phyloP scores from a whole-genome alignment of 2,797 vertebrate genomes.

The Xenopus petersii region DNA sequence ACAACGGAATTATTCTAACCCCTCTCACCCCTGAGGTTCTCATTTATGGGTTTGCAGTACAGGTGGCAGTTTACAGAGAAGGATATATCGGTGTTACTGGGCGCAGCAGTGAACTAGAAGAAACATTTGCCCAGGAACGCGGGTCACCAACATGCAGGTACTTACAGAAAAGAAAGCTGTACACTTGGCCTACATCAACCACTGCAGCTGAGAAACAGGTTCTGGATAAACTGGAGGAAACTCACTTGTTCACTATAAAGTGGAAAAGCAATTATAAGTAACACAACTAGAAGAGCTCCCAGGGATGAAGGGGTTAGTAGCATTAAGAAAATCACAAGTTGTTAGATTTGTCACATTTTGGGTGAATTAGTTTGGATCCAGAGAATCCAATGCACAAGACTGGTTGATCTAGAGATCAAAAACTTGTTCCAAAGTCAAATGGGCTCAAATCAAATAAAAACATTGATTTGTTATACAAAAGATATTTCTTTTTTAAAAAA shows the following conservation, averaged over 20 bases:
- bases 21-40: conserved; percentile 45
- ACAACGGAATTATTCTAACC: conserved; percentile 66
- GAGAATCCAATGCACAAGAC: background rate
- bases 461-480: background rate
- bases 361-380: background rate
- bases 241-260: no score
- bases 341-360: conserved; percentile 53
- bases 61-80: no score
- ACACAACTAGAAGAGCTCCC: no score
- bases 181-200: no score
- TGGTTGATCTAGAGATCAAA: background rate
- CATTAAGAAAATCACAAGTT: conserved; percentile 48
- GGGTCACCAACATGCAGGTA: no score
- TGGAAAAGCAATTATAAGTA: no score
- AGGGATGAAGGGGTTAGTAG: conserved; percentile 32
- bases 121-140: no score
- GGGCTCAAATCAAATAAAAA: background rate
- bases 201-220: no score
- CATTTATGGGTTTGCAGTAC: conserved; percentile 2
- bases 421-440: background rate
- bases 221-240: no score
- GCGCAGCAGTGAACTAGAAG: no score
- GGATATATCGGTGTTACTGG: no score
- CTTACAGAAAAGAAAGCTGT: no score
- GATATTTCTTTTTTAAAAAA: background rate